Percentiles rank a stretch among this genome's conserved stretches.
These are phyloP conservation scores for Panagrolaimus sp. DNA, from an alignment of 1,140 invertebrate species.

Conservation along the genomic window DNA sequence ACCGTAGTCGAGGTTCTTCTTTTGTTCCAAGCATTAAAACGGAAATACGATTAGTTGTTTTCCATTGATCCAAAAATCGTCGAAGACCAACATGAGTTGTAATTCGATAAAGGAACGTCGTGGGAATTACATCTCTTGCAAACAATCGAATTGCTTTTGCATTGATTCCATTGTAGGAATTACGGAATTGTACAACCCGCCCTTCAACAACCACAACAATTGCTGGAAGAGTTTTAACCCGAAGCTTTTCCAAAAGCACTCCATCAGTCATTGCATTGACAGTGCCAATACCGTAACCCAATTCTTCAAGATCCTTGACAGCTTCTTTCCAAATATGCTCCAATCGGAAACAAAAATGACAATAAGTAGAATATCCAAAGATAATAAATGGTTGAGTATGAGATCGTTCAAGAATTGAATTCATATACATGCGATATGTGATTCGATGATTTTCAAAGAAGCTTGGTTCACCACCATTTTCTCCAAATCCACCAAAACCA, in stretches of 20 bases:
- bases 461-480: slow-evolving; percentile 19
- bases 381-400: slow-evolving; percentile 50
- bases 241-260: slow-evolving; percentile 51
- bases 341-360: slow-evolving; percentile 41
- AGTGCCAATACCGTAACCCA: slow-evolving; percentile 52
- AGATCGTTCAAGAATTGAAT: slow-evolving; percentile 44
- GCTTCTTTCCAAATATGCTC: slow-evolving; percentile 49
- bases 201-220: slow-evolving; percentile 51
- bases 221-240: slow-evolving; percentile 44
- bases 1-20: slow-evolving; percentile 47
- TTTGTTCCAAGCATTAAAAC: slow-evolving; percentile 45
- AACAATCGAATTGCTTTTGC: slow-evolving; percentile 43
- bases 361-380: slow-evolving; percentile 53
- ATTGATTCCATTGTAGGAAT: slow-evolving; percentile 25
- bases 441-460: slow-evolving; percentile 50
- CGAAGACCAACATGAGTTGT: slow-evolving; percentile 35
- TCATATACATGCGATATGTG: slow-evolving; percentile 42
- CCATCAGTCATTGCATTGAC: slow-evolving; percentile 50
- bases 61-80: slow-evolving; percentile 53
- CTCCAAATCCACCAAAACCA: slow-evolving; percentile 38
- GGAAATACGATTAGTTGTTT: slow-evolving; percentile 51
- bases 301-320: slow-evolving; percentile 48
- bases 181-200: slow-evolving; percentile 46
- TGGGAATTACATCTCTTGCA: slow-evolving; percentile 53
- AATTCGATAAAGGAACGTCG: slow-evolving; percentile 38